A percentile compares a stretch with the other conserved stretches of the same genome.
phyloP scores from a whole-genome alignment of 2,888 invertebrate genomes.

The Idaea dimidiata region DNA sequence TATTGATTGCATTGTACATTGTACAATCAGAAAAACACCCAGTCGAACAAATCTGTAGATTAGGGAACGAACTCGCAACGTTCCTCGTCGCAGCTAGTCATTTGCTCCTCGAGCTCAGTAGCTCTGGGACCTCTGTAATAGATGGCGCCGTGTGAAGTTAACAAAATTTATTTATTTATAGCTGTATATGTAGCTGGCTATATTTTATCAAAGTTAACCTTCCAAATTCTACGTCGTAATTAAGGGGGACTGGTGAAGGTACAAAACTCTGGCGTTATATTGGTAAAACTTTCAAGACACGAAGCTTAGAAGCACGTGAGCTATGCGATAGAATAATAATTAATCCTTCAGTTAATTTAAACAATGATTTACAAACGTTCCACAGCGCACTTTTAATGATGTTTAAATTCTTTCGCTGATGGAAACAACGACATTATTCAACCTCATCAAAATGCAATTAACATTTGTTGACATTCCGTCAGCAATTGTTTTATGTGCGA shows the following conservation, averaged over 20 bases:
- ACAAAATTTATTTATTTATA: too few species aligned
- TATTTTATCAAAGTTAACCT: not conserved
- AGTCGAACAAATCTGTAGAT: too few species aligned
- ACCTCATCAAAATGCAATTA: slow-evolving; percentile 41
- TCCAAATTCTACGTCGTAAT: not conserved
- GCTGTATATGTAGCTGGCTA: too few species aligned
- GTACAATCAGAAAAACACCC: too few species aligned
- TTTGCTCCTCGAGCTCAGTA: too few species aligned
- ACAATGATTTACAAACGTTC: not conserved
- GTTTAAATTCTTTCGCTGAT: slow-evolving; percentile 1
- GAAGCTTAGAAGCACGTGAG: not conserved
- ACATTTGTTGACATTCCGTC: slow-evolving; percentile 30
- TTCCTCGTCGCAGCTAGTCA: too few species aligned
- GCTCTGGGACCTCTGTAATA: too few species aligned
- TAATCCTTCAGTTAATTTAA: not conserved
- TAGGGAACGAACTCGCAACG: too few species aligned
- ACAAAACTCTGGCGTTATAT: not conserved
- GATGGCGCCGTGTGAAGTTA: too few species aligned
- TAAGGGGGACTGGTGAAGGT: not conserved
- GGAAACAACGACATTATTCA: slow-evolving; percentile 29
- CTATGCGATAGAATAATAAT: not conserved
- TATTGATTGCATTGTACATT: too few species aligned
- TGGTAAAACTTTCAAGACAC: not conserved
- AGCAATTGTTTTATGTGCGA: slow-evolving; percentile 2
- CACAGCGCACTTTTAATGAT: not conserved